Percentiles rank a stretch among this genome's conserved stretches.
phyloP scores from a whole-genome alignment of 2,797 vertebrate genomes.

The Lepus oiostolus region DNA sequence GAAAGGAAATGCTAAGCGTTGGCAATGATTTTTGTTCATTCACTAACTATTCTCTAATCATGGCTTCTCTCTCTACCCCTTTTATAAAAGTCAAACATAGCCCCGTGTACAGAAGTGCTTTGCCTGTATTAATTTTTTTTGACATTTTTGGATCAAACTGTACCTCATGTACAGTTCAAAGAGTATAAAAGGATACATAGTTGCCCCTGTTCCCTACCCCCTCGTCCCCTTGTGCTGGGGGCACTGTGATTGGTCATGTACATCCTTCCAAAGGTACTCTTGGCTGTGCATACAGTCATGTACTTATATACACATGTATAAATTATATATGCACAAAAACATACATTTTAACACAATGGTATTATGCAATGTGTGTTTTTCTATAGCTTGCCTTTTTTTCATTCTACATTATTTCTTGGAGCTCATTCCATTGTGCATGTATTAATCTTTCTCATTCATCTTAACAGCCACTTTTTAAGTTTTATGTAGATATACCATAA shows the following conservation, averaged over 20 bases:
- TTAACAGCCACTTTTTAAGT: not conserved
- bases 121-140: not conserved
- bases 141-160: not conserved
- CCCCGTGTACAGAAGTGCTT: constrained; percentile 17
- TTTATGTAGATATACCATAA: not conserved
- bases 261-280: constrained; percentile 14
- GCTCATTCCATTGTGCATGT: not conserved
- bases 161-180: constrained; percentile 32
- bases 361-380: not conserved
- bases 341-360: not conserved
- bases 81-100: not conserved
- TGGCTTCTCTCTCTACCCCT: not conserved
- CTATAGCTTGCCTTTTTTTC: not conserved
- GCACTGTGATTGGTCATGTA: not conserved
- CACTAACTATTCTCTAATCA: not conserved
- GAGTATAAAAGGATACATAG: not conserved
- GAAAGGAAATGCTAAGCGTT: constrained; percentile 17
- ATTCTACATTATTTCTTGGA: constrained; percentile 2
- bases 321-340: not conserved
- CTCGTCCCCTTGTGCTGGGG: not conserved
- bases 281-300: not conserved
- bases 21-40: constrained; percentile 31
- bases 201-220: not conserved
- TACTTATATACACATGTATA: not conserved
- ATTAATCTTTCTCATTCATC: constrained; percentile 9